Evolutionary conservation across 2,888 invertebrate genomes (phyloP), one percentile per base, ranked within the genome.

Genomic region (Pollenia amentaria): DNA sequence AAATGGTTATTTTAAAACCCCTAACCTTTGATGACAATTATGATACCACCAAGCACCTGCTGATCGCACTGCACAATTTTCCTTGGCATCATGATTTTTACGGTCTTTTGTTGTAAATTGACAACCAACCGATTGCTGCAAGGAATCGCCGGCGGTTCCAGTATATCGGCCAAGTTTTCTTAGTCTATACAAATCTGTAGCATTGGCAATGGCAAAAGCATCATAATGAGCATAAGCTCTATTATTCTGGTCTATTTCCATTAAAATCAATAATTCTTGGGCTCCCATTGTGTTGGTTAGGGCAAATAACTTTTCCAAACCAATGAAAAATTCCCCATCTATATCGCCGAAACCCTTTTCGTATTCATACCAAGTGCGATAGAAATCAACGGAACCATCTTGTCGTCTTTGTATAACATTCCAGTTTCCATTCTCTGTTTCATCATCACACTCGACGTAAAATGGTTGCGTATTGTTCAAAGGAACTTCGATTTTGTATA

Each of bases 131-230:
- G n/a, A n/a, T n/a, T n/a, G n/a, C n/a, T n/a, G n/a, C n/a, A n/a
- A n/a, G 0, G 96, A 96, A 91, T 96, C 96, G 0, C 96, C 95
- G 87, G 95, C 95, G 62, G 94, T 94, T 11, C 96, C 96, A 40
- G 94, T 94, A 88, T 95, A 96, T 1, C 94, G 94, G 3, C 95
- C 96, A 0, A 96, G 93, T 0, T 96, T 94, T 89, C 95, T 95
- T 69, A 96, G 93, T 16, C 95, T 93, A 90, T 95, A 96, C 0
- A 94, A 94, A 89, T 96, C 95, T 14, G 94, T 93, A 90, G 96
- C 96, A 0, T 95, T 94, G 0, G 95, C 96, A 67, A 96, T 93
- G 0, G 95, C 95, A 90, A 96, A 96, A 16, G 95, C 94, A 6
- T 94, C 94, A 90, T 96, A 96, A 10, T 92, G 94, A 0, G 96